Conservation (phyloP, 1,140 invertebrate genomes). For the Drosophila kikkawai region DNA sequence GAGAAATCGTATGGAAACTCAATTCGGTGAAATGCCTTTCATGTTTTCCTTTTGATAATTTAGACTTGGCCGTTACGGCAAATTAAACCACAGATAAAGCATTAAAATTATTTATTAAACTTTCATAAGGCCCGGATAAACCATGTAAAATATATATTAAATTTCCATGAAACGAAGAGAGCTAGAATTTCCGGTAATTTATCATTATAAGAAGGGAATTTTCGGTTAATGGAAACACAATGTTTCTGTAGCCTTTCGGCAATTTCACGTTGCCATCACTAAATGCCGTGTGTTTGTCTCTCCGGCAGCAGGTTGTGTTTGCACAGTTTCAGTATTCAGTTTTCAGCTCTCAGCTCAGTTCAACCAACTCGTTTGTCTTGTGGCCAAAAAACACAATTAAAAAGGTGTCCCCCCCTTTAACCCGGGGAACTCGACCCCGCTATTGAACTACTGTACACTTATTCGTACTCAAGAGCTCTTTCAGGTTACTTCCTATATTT, state of each 20-base stretch:
- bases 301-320: conserved; percentile 34
- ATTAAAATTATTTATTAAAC: conserved; percentile 28
- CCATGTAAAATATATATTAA: conserved; percentile 4
- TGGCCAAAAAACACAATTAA: conserved; percentile 66
- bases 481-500: conserved; percentile 59
- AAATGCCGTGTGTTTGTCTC: conserved; percentile 13
- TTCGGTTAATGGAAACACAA: conserved; percentile 9
- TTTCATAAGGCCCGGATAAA: conserved; percentile 7
- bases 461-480: conserved; percentile 60
- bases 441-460: conserved; percentile 55
- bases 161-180: neutral
- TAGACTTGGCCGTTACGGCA: conserved; percentile 22
- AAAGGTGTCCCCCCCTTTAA: conserved; percentile 37
- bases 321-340: conserved; percentile 52
- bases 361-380: conserved; percentile 52
- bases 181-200: conserved; percentile 6
- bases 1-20: conserved; percentile 37
- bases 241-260: conserved; percentile 4
- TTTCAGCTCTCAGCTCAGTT: conserved; percentile 23
- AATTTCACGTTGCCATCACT: conserved; percentile 50
- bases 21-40: conserved; percentile 25
- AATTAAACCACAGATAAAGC: conserved; percentile 32
- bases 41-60: conserved; percentile 26
- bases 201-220: neutral
- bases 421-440: conserved; percentile 18